Percentiles rank a stretch among this genome's conserved stretches.
Conservation (phyloP, 2,888 invertebrate genomes). For the Hemaris fuciformis region DNA sequence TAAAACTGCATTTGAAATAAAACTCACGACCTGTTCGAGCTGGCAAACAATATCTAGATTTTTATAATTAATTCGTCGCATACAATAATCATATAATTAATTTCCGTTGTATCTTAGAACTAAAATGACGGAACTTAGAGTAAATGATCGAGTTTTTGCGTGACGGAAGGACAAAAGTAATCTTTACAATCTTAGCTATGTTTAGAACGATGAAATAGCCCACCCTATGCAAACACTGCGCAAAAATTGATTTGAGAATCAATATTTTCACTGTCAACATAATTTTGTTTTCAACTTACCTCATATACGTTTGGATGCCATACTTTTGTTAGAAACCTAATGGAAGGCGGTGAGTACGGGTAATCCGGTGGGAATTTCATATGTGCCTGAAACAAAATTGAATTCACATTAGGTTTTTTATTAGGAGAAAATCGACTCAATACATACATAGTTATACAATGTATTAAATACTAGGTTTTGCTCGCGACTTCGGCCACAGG, state of each 20-base stretch:
- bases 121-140: not conserved
- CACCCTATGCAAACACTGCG: not conserved
- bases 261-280: not conserved
- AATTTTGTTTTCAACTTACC: conserved; percentile 81
- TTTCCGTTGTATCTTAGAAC: not conserved
- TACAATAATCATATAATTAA: too few relatives aligned
- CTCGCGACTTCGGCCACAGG: too few relatives aligned
- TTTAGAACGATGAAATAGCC: not conserved
- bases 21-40: too few relatives aligned
- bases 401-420: not conserved
- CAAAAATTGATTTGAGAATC: not conserved
- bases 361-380: conserved; percentile 99
- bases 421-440: not conserved
- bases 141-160: not conserved
- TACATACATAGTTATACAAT: too few relatives aligned
- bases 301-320: conserved; percentile 99
- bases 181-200: not conserved
- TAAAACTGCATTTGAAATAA: not conserved
- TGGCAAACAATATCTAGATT: too few relatives aligned
- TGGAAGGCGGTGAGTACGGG: conserved; percentile 98
- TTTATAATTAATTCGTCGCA: too few relatives aligned
- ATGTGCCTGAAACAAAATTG: conserved; percentile 90
- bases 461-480: too few relatives aligned
- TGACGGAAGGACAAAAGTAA: not conserved
- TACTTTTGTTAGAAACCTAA: conserved; percentile 98